Conservation (phyloP, 2,888 invertebrate genomes). For the Lasioglossum malachurum region DNA sequence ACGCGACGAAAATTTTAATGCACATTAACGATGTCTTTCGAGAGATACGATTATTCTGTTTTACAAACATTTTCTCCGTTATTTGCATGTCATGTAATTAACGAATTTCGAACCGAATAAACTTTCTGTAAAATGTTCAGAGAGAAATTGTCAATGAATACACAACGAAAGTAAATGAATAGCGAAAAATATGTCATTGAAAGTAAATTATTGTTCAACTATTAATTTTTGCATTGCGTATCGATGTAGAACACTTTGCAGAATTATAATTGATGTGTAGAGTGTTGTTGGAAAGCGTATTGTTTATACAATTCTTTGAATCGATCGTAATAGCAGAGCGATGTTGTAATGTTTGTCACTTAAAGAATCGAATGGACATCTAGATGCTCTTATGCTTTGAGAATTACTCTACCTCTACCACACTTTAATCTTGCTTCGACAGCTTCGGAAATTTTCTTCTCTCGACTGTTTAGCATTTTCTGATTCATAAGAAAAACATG, state of each 20-base stretch:
- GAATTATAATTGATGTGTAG: constrained; percentile 24
- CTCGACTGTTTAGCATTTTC: constrained; percentile 35
- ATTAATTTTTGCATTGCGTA: constrained; percentile 44
- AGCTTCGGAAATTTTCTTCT: constrained; percentile 28
- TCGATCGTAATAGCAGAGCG: constrained; percentile 13
- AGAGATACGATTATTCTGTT: not conserved
- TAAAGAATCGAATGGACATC: constrained; percentile 30
- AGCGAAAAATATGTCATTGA: constrained; percentile 42
- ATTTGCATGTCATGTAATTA: constrained; percentile 35
- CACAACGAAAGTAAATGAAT: constrained; percentile 44
- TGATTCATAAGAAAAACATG: constrained; percentile 11
- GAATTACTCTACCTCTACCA: constrained; percentile 55
- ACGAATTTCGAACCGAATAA: constrained; percentile 21
- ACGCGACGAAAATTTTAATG: constrained; percentile 19
- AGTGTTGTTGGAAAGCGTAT: constrained; percentile 27
- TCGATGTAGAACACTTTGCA: constrained; percentile 10
- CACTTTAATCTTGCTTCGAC: constrained; percentile 49
- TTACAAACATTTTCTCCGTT: constrained; percentile 12
- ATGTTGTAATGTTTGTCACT: constrained; percentile 38
- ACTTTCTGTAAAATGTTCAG: constrained; percentile 37
- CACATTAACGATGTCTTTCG: constrained; percentile 23
- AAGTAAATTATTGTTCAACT: constrained; percentile 38
- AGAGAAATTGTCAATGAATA: constrained; percentile 36
- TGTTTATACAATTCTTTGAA: constrained; percentile 24
- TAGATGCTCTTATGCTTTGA: constrained; percentile 49